Base-by-base conservation (phyloP, 2,888 invertebrate species). In the Agrochola litura region DNA sequence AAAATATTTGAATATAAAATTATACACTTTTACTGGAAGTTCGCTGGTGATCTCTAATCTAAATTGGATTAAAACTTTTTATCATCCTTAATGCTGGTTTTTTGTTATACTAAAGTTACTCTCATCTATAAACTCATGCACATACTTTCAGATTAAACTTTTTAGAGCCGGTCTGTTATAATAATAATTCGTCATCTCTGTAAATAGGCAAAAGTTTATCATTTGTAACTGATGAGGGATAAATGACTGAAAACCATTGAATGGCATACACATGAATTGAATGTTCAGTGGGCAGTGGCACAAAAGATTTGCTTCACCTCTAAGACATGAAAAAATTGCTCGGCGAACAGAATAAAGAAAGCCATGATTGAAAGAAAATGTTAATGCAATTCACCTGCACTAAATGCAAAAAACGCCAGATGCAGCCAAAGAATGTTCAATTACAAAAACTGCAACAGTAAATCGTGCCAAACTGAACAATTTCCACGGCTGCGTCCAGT, bases 31-130 rank as follows among this genome's bases (percentile, higher is more conserved):
- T 65, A 76, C 76, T 69, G 49, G 65, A 63, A 64, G 49, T 68
- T 71, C 43, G 54, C 49, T 46, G 58, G 52, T 54, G 66, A 60
- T 67, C 77, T 82, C 22, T 77, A 58, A 82, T 77, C 66, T 77
- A 22, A 82, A 77, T 61, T 58, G 46, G 61, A 73, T 82, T 73
- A 58, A 63, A 77, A 81, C 61, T 69, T 81, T 76, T 69, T 58
- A 81, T 76, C 66, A 60, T 61, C 67, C 14, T 46, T 72, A 41
- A 54, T 71, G 46, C 30, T 56, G 30, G 12, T 49, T 64, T 65
- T 79, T 75, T 25, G 46, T 30, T 37, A 12, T 49, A 41, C 16
- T 60, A 2, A 10, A 68, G 52, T 19, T 43, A 22, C 46, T 52
- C 19, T 58, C 66, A 76, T 43, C 41, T 75, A 12, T 58, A 12